These are phyloP conservation scores for Motacilla tschutschensis DNA, from an alignment of 2,113 vertebrate species.

Conservation along the genomic window DNA sequence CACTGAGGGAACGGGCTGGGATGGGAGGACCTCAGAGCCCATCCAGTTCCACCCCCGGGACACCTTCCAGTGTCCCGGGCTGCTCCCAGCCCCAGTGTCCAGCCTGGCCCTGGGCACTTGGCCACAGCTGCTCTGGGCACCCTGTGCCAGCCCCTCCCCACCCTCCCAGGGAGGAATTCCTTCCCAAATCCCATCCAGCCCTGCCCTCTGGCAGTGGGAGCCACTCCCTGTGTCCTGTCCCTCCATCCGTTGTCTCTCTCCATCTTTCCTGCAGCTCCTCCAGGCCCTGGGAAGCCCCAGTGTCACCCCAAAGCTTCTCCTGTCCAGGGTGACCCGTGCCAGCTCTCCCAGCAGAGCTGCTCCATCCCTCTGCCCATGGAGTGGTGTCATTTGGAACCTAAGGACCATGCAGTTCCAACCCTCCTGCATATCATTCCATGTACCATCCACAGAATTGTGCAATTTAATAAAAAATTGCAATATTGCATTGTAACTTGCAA, in stretches of 20 bases:
- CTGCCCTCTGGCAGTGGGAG: neutral
- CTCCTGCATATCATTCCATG: neutral
- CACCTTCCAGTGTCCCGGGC: rapidly evolving
- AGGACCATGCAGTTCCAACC: neutral
- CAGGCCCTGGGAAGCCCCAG: rapidly evolving
- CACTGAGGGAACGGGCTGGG: rapidly evolving
- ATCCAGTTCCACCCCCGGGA: neutral
- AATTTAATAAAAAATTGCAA: rapidly evolving
- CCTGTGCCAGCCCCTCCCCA: neutral
- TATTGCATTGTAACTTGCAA: rapidly evolving
- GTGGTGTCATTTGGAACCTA: neutral
- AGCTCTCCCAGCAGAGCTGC: neutral
- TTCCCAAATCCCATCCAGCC: neutral
- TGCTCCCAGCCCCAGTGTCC: neutral
- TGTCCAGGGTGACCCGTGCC: neutral
- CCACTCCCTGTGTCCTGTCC: neutral
- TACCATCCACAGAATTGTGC: neutral
- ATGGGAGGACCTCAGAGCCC: rapidly evolving
- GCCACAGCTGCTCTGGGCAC: neutral
- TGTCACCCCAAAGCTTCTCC: neutral
- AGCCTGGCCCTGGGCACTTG: neutral
- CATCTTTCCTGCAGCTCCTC: neutral
- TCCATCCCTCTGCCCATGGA: neutral
- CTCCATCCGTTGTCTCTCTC: neutral
- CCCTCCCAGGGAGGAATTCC: rapidly evolving